A percentile compares a stretch with the other conserved stretches of the same genome.
These are phyloP conservation scores for Odontocolon sp. DNA, from an alignment of 2,888 invertebrate genomes.

Conservation along the genomic window DNA sequence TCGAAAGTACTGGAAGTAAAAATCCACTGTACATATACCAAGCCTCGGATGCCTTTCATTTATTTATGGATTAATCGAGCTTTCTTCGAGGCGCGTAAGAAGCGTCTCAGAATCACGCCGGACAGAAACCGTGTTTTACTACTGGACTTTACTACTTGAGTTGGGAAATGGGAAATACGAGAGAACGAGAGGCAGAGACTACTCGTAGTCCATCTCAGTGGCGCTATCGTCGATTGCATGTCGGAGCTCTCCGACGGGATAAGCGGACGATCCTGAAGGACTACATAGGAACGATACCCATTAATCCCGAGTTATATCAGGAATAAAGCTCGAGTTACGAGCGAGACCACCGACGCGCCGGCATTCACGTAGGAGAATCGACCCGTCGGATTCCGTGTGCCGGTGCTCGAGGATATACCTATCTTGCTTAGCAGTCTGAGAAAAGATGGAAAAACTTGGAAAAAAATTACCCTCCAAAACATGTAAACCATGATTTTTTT, in stretches of 20 bases:
- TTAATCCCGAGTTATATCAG: slow-evolving; percentile 75
- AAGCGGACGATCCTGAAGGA: slow-evolving; percentile 61
- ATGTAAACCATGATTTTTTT: no score
- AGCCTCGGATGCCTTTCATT: no score
- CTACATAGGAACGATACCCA: slow-evolving; percentile 70
- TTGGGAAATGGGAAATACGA: slow-evolving; percentile 35
- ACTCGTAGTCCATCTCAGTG: not conserved
- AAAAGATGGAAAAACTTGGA: not conserved
- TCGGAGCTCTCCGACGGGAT: slow-evolving; percentile 28
- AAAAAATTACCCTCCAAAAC: not conserved
- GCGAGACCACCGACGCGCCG: slow-evolving; percentile 54
- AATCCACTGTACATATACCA: no score
- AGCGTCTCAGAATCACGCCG: slow-evolving; percentile 9
- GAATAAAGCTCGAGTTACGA: slow-evolving; percentile 75
- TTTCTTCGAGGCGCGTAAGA: not conserved
- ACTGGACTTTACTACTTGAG: slow-evolving; percentile 41
- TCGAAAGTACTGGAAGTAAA: no score
- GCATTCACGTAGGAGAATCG: slow-evolving; percentile 51
- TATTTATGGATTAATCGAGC: slow-evolving; percentile 7
- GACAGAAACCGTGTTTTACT: slow-evolving; percentile 49
- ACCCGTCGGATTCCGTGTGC: slow-evolving; percentile 45
- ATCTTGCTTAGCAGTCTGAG: not conserved
- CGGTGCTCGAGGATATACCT: slow-evolving; percentile 16
- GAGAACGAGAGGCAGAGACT: not conserved
- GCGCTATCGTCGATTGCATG: slow-evolving; percentile 26